phyloP scores from a whole-genome alignment of 1,140 invertebrate species.

The Conus betulinus region DNA sequence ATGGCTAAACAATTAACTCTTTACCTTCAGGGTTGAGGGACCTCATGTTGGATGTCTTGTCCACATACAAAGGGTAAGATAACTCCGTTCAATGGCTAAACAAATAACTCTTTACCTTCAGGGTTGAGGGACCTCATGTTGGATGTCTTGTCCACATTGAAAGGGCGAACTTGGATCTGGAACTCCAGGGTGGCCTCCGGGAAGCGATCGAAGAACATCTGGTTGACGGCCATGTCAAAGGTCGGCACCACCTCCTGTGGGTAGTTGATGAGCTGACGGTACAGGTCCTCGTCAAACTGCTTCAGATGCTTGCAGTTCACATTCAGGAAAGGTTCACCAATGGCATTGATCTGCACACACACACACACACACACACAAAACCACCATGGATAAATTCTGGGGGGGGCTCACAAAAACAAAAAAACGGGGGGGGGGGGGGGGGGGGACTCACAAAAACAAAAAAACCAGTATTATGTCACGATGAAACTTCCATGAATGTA shows the following conservation, averaged over 20 bases:
- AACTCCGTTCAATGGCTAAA: too few species aligned
- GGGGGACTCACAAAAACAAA: too few species aligned
- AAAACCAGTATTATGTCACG: too few species aligned
- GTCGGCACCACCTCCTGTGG: slow-evolving; percentile 97
- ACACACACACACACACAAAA: background rate
- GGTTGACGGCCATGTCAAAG: slow-evolving; percentile 97
- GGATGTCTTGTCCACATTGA: background rate
- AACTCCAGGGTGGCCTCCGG: slow-evolving; percentile 91
- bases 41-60: slow-evolving; percentile 88
- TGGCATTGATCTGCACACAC: slow-evolving; percentile 51
- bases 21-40: slow-evolving; percentile 94
- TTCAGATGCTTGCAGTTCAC: slow-evolving; percentile 82
- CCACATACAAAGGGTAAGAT: slow-evolving; percentile 90
- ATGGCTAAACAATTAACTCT: background rate
- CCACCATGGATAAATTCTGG: background rate
- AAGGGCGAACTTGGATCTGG: slow-evolving; percentile 95
- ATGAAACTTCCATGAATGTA: too few species aligned
- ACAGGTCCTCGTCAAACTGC: slow-evolving; percentile 91
- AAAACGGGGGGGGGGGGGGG: too few species aligned
- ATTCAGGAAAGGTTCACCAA: background rate
- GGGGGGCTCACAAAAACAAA: too few species aligned
- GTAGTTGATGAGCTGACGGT: slow-evolving; percentile 94
- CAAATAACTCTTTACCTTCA: slow-evolving; percentile 81
- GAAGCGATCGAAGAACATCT: slow-evolving; percentile 94
- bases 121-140: slow-evolving; percentile 82